Evolutionary conservation across 2,797 vertebrate species (phyloP), one percentile per base, ranked within the genome.

Genomic region (Anas bernieri): DNA sequence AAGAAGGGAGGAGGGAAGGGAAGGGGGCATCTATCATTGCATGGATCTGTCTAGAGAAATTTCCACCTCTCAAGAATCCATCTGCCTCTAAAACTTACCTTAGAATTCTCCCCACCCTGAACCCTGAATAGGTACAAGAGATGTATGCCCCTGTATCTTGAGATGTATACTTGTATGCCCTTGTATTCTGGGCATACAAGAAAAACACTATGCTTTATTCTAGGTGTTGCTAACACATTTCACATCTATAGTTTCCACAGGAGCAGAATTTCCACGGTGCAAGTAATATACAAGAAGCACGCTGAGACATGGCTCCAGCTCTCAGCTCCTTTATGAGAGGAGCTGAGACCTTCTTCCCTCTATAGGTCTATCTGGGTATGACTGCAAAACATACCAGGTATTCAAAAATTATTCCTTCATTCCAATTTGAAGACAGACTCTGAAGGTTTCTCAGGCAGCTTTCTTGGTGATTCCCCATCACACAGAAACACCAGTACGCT

Each of bases 1-100:
- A 41, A 41, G 12, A 8, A 8, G 5, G 8, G 7, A 7, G 12
- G 9, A 3, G 7, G 1, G 5, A 30, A 25, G 12, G 37, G 30
- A 52, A 46, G 17, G 14, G 5, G 10, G 55, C 25, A 59, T 75
- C 45, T 83, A 21, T 45, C 18, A 61, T 13, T 81, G n/a, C 21
- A 70, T 20, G 11, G 15, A 3, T 20, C 30, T 43, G 14, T 31
- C 69, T 79, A 62, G 48, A 70, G 25, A 50, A 83, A 55, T 52
- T 80, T 55, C 22, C 37, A 74, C 39, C 12, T 61, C 35, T 61
- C 6, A 26, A n/a, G 20, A 82, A 88, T 56, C 35, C 17, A 61
- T 48, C 52, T 74, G 58, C 37, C 20, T 62, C 37, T 52, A 73
- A 68, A 72, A 73, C n/a, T 12, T 5, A 58, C 35, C 15, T 74